Evolutionary conservation across 2,113 vertebrate species (phyloP), one percentile per base, ranked within the genome.

Genomic region (Hylia prasina): DNA sequence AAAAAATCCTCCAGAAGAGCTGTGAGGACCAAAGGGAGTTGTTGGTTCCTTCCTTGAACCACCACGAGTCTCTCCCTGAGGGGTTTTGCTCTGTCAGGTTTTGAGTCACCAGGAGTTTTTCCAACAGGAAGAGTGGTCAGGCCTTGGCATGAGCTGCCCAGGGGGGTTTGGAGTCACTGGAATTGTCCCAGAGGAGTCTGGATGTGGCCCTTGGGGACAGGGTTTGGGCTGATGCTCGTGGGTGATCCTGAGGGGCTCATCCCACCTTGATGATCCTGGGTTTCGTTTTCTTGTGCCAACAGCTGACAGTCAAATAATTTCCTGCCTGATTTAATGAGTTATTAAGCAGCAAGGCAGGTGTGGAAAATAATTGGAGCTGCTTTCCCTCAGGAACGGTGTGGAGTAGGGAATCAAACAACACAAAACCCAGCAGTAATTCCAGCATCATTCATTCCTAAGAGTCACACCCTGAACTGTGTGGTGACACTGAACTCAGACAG

Each of bases 41-140:
- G 16, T 20, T 57, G 19, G 35, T 72, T 93, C 18, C 50, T 81
- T 30, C 44, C 16, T 37, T 5, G 37, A 44, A 18, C 18, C 24
- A 57, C 10, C 39, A 64, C 0, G 0, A 69, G 42, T 31, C 0
- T 0, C 0, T 4, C 9, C 47, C 57, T 57, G 53, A n/a, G 48
- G 66, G 40, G 4, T 61, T 90, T 82, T 85, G 6, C 40, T 89
- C 37, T 35, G 14, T 15, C 35, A 13, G 42, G 31, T 10, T 76
- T 72, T 37, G 60, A 25, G 21, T 40, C 7, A 14, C 6, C 31
- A 50, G 44, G 23, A 9, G 2, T 53, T 72, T 63, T 39, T 56
- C 18, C 15, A 20, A 4, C 61, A 3, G 11, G 2, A 1, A 54
- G 12, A 56, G 23, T 3, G 15, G 15, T 3, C 11, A 75, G 60